phyloP scores from a whole-genome alignment of 2,888 invertebrate species.

The Tricholauxania praeusta region DNA sequence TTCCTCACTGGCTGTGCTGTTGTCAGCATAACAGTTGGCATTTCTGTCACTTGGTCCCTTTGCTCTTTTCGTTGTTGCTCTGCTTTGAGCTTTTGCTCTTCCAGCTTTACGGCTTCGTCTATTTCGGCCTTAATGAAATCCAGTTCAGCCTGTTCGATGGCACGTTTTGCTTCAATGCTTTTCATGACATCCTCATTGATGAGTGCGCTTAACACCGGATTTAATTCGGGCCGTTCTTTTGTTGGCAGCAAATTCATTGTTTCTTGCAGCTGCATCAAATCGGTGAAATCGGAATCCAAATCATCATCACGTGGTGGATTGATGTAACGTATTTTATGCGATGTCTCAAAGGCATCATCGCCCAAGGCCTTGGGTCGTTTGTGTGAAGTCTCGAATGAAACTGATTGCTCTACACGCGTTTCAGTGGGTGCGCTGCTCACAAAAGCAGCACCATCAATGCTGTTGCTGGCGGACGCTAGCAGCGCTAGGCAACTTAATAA shows the following conservation, averaged over 20 bases:
- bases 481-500: slow-evolving; percentile 56
- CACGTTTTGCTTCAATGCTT: slow-evolving; percentile 68
- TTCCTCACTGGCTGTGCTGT: slow-evolving; percentile 52
- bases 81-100: slow-evolving; percentile 38
- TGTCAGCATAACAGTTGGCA: slow-evolving; percentile 52
- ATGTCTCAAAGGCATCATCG: slow-evolving; percentile 61
- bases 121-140: slow-evolving; percentile 57
- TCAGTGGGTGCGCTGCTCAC: slow-evolving; percentile 38
- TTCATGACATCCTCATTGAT: slow-evolving; percentile 71
- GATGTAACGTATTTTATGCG: slow-evolving; percentile 59
- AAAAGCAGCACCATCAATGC: slow-evolving; percentile 38
- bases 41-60: slow-evolving; percentile 48
- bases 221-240: slow-evolving; percentile 67
- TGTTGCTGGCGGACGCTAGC: slow-evolving; percentile 50
- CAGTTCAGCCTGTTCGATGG: slow-evolving; percentile 62
- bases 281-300: slow-evolving; percentile 43
- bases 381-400: slow-evolving; percentile 77
- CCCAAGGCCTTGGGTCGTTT: slow-evolving; percentile 73
- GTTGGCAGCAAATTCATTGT: slow-evolving; percentile 64
- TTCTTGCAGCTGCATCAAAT: slow-evolving; percentile 52
- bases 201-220: slow-evolving; percentile 67
- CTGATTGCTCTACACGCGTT: slow-evolving; percentile 43
- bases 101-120: slow-evolving; percentile 48
- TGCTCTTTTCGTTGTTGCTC: slow-evolving; percentile 10
- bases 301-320: slow-evolving; percentile 36